Evolutionary conservation across 2,888 invertebrate genomes (phyloP), one percentile per base, ranked within the genome.

Genomic region (Auanema freiburgensis): DNA sequence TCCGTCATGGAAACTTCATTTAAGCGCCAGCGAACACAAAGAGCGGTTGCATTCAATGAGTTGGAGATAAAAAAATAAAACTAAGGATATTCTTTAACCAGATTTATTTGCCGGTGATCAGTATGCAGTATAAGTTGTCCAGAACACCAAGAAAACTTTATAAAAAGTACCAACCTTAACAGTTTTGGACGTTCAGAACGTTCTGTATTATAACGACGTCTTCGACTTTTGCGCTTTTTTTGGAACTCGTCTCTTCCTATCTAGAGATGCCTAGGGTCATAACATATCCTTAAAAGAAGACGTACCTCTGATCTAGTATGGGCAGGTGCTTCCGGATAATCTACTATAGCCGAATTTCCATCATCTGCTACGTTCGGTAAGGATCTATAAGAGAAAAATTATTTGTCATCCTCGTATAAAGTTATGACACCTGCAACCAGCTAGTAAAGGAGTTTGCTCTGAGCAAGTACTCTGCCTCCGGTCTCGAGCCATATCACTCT

Each of bases 281-380:
- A 6, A n/a, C 10, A 52, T 6, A 52, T 18, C 6, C 52, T 6
- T n/a, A 5, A 52, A 55, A 8, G 5, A 52, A 46, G 42, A 5
- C 18, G 23, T 57, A 67, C 69, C 55, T 70, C 69, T 3, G 69
- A 70, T 57, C 67, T 50, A 3, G 69, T 66, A n/a, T 56, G 54
- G 8, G 57, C 52, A 5, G 58, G 60, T 12, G 65, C 60, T 10
- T 60, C 65, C 2, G 66, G 66, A 57, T 59, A 66, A 43, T 66
- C 69, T 21, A 63, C 65, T 23, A 46, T 52, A 14, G 59, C 40
- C 1, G 57, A 50, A 14, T 50, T 41, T 4, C 23, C 51, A 21
- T 67, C 67, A 42, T 65, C 66, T 24, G 56, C 59, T 1, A 66
- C 70, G 11, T 70, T 72, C 18, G 72, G 72, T 8, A 70, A 54